Percentiles rank a stretch among this genome's conserved stretches.
Evolutionary conservation across 2,888 invertebrate genomes (phyloP).

Genomic region (Ormyrus pomaceus): DNA sequence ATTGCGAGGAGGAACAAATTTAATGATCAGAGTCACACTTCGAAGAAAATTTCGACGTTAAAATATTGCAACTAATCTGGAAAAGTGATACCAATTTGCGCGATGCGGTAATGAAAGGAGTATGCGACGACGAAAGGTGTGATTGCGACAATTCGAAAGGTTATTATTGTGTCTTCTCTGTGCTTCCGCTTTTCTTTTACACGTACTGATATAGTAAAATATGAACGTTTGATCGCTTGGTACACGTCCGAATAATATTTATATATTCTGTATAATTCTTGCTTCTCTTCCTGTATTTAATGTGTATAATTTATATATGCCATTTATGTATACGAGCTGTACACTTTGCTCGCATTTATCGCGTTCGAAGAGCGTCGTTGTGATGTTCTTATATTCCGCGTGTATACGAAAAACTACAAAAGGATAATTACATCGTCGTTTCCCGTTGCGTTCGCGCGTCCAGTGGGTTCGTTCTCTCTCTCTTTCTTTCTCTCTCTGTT

Average conservation of each 20-base stretch:
- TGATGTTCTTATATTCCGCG: slow-evolving; percentile 38
- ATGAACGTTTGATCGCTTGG: slow-evolving; percentile 34
- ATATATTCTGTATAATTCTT: slow-evolving; percentile 12
- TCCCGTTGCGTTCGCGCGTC: no score
- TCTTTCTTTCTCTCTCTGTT: slow-evolving; percentile 3
- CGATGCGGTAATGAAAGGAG: no score
- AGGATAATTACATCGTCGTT: slow-evolving; percentile 31
- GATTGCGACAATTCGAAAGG: not conserved
- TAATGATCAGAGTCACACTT: no score
- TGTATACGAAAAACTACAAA: slow-evolving; percentile 45
- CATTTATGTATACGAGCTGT: not conserved
- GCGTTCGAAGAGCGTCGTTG: slow-evolving; percentile 55
- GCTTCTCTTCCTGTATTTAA: slow-evolving; percentile 31
- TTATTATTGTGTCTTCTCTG: not conserved
- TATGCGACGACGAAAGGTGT: slow-evolving; percentile 23
- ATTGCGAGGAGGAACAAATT: no score
- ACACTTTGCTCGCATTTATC: not conserved
- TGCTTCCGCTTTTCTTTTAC: slow-evolving; percentile 12
- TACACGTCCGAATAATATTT: slow-evolving; percentile 48
- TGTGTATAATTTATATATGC: slow-evolving; percentile 4
- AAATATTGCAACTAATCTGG: no score
- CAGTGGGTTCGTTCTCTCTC: not conserved
- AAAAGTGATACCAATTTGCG: no score
- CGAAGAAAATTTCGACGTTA: no score
- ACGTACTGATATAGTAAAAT: slow-evolving; percentile 36